Evolutionary conservation across 2,888 invertebrate species (phyloP), one percentile per base, ranked within the genome.

Genomic region (Lasioglossum vierecki): DNA sequence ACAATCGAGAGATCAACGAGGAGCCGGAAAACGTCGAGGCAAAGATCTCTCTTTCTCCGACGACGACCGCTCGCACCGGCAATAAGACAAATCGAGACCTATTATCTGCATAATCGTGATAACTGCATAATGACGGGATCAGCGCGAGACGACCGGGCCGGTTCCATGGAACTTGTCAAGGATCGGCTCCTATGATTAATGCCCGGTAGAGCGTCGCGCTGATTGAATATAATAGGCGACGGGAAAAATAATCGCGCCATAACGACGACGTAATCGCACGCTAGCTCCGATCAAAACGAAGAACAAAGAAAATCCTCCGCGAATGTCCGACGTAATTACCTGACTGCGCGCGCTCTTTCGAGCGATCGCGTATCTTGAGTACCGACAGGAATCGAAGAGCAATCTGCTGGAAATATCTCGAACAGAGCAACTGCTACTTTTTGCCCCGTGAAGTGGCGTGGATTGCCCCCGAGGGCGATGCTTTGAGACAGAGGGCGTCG

Each of bases 41-140:
- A 53, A 72, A 82, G 76, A 79, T 80, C 74, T 78, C 78, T 78
- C 83, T 79, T 76, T 76, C 83, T 79, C 53, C 68, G 77, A 71
- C 74, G 77, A 86, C n/a, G 76, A 60, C 60, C 13, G 68, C 71
- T 76, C 72, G 74, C 80, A 66, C 63, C 63, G 72, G 78, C 86
- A 88, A 90, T 84, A 79, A 88, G 76, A 80, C 71, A 86, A 90
- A 88, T 90, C 81, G 83, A 41, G 26, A 44, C 18, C 83, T 63
- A 87, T 89, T 88, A 89, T 89, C 77, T 68, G 66, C 70, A 76
- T 82, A 84, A 88, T 86, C 83, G 70, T 68, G 83, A 86, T 88
- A 90, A 90, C 80, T 86, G 84, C 86, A 78, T 88, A 90, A 90
- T 86, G 88, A 89, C 79, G 63, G 82, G 53, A 76, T 87, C 86